Evolutionary conservation across 2,113 vertebrate species (phyloP).

Genomic region (Rhinichthys klamathensis): DNA sequence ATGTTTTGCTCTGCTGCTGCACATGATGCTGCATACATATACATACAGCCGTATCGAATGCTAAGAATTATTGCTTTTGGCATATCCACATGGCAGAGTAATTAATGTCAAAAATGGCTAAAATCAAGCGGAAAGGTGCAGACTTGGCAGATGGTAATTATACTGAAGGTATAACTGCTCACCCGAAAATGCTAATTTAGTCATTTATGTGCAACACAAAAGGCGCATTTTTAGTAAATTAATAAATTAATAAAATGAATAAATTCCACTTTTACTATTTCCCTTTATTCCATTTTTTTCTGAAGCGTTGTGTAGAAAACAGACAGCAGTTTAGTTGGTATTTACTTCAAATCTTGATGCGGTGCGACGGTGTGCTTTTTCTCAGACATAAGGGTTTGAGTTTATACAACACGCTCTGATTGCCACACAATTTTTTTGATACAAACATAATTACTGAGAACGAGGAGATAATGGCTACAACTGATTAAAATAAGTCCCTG

Average conservation of each 20-base stretch:
- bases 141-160: not conserved
- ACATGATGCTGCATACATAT: not conserved
- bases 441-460: constrained; percentile 17
- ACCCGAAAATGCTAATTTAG: not conserved
- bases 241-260: no score
- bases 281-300: not conserved
- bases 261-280: no score
- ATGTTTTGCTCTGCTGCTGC: constrained; percentile 8
- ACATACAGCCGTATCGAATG: not conserved
- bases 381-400: not conserved
- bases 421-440: constrained; percentile 3
- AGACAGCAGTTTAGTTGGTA: not conserved
- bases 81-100: not conserved
- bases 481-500: constrained; percentile 22
- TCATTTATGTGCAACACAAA: not conserved
- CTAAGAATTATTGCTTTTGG: not conserved
- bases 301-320: not conserved
- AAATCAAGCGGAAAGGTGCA: not conserved
- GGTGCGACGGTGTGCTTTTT: not conserved
- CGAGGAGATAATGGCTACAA: constrained; percentile 2
- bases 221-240: not conserved
- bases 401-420: constrained; percentile 25
- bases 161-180: not conserved
- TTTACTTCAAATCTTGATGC: not conserved
- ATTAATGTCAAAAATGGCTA: not conserved